A percentile compares a stretch with the other conserved stretches of the same genome.
These are phyloP conservation scores for Megaleporinus macrocephalus DNA, from an alignment of 2,113 vertebrate species.

Conservation along the genomic window DNA sequence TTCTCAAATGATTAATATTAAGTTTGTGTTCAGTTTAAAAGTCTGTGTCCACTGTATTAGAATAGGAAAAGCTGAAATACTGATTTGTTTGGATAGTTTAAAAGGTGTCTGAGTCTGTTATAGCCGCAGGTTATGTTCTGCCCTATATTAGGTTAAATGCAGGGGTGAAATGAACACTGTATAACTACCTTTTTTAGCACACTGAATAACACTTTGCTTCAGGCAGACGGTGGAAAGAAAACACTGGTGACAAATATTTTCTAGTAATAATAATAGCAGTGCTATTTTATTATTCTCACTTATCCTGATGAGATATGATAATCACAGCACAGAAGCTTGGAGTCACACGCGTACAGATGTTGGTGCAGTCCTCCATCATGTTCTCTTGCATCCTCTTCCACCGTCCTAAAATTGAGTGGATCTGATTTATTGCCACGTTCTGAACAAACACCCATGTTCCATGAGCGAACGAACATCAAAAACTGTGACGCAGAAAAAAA, in stretches of 20 bases:
- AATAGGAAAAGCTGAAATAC: not conserved
- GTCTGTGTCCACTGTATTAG: not conserved
- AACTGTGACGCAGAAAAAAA: conserved; percentile 2
- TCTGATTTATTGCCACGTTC: not conserved
- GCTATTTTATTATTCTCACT: too few relatives aligned
- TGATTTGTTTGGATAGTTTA: not conserved
- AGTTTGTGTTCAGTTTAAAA: not conserved
- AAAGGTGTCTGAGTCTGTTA: not conserved
- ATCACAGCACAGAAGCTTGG: too few relatives aligned
- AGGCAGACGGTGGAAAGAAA: not conserved
- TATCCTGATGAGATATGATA: too few relatives aligned
- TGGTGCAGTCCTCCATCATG: not conserved
- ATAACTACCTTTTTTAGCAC: too few relatives aligned
- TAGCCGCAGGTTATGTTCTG: conserved; percentile 37
- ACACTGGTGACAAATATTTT: too few relatives aligned
- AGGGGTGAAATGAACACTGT: not conserved
- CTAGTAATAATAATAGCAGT: too few relatives aligned
- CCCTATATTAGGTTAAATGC: conserved; percentile 33
- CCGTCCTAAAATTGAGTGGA: not conserved
- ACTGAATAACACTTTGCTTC: too few relatives aligned
- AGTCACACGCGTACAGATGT: too few relatives aligned
- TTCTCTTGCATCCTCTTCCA: not conserved
- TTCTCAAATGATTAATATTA: not conserved
- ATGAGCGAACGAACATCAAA: not conserved
- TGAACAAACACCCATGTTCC: not conserved